A percentile compares a stretch with the other conserved stretches of the same genome.
Evolutionary conservation across 2,797 vertebrate species (phyloP).

Genomic region (Pangasius mekongensis): DNA sequence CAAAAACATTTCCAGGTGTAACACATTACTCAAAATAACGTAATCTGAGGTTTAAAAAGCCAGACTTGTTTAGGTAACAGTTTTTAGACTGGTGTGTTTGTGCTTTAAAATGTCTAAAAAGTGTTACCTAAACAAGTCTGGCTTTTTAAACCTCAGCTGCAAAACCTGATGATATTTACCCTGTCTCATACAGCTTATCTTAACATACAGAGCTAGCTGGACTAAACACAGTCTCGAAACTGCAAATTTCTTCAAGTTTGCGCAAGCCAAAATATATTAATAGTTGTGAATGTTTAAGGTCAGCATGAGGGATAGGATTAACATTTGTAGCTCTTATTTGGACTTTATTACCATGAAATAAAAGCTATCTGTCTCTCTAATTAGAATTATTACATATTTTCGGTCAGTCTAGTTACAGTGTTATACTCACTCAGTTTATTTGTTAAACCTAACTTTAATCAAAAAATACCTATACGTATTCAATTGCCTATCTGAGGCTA

Average conservation of each 20-base stretch:
- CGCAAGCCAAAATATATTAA: not conserved
- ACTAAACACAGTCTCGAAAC: not conserved
- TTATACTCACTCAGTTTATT: not conserved
- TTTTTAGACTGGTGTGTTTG: not conserved
- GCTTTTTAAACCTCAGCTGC: not conserved
- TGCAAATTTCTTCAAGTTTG: not conserved
- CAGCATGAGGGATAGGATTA: not conserved
- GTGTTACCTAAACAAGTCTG: not conserved
- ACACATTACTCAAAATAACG: not conserved
- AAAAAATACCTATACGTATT: not conserved
- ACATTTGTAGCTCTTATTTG: not conserved
- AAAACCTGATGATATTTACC: not conserved
- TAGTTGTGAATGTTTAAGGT: not conserved
- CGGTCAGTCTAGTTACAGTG: not conserved
- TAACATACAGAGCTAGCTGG: not conserved
- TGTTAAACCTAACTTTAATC: not conserved
- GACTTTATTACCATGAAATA: no score
- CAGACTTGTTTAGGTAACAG: not conserved
- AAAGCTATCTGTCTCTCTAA: no score
- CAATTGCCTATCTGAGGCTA: not conserved
- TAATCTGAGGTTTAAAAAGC: not conserved
- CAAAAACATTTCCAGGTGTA: not conserved
- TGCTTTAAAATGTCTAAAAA: not conserved
- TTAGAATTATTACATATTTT: not conserved
- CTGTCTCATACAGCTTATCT: not conserved